A percentile compares a stretch with the other conserved stretches of the same genome.
These are phyloP conservation scores for Girardinus metallicus DNA, from an alignment of 2,797 vertebrate genomes.

Conservation along the genomic window DNA sequence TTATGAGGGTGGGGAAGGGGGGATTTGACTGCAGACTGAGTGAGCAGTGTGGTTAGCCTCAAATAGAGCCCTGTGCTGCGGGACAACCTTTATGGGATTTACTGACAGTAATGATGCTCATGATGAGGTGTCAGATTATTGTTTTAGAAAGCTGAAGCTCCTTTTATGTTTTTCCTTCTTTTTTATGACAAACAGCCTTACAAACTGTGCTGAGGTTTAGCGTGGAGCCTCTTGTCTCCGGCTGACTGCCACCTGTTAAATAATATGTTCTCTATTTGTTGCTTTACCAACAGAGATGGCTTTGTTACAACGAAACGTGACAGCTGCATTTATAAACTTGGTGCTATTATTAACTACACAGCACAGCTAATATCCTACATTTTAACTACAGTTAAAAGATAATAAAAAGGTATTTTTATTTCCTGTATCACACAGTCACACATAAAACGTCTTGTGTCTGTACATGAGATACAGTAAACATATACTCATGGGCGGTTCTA, in stretches of 20 bases:
- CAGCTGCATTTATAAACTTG: conserved; percentile 41
- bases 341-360: conserved; percentile 8
- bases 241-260: conserved; percentile 51
- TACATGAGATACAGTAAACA: neutral
- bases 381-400: conserved; percentile 28
- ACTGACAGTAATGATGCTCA: conserved; percentile 63
- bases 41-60: conserved; percentile 70
- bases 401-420: conserved; percentile 45
- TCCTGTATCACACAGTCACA: conserved; percentile 6
- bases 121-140: conserved; percentile 70
- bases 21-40: conserved; percentile 66
- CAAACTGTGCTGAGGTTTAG: conserved; percentile 46
- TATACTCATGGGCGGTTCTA: neutral
- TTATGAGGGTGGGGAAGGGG: conserved; percentile 56
- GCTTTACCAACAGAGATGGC: conserved; percentile 23
- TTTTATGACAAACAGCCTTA: conserved; percentile 1
- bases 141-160: conserved; percentile 58
- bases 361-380: conserved; percentile 35
- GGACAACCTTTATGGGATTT: conserved; percentile 70
- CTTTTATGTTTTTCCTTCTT: conserved; percentile 45
- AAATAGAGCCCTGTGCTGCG: conserved; percentile 63
- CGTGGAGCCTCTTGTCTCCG: conserved; percentile 61
- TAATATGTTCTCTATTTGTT: conserved; percentile 60
- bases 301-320: conserved; percentile 57
- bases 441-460: conserved; percentile 11